A percentile compares a stretch with the other conserved stretches of the same genome.
phyloP scores from a whole-genome alignment of 2,797 vertebrate genomes.

The Ptychadena robeensis region DNA sequence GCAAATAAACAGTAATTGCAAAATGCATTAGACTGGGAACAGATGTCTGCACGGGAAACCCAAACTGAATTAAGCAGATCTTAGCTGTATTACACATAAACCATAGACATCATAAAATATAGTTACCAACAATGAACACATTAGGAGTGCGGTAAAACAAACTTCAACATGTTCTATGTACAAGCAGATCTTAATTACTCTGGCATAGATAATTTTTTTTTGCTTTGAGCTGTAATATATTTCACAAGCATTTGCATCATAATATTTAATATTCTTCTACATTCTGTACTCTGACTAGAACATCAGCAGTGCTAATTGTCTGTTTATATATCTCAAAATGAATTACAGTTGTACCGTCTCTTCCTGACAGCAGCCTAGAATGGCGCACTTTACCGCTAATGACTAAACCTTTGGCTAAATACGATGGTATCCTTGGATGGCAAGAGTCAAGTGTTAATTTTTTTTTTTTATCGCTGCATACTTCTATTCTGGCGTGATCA shows the following conservation, averaged over 20 bases:
- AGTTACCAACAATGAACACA: neutral
- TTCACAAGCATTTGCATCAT: constrained; percentile 9
- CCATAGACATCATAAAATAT: constrained; percentile 7
- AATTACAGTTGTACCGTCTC: neutral
- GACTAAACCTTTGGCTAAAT: constrained; percentile 10
- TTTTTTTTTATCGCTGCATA: neutral
- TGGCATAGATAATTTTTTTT: neutral
- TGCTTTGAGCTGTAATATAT: neutral
- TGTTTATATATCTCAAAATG: constrained; percentile 22
- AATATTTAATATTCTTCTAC: constrained; percentile 13
- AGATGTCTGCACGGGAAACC: constrained; percentile 23
- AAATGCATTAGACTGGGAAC: constrained; percentile 25
- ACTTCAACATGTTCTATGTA: constrained; percentile 22
- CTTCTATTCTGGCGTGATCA: constrained; percentile 7
- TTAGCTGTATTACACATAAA: constrained; percentile 23
- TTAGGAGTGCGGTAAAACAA: constrained; percentile 1
- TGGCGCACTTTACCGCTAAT: constrained; percentile 25
- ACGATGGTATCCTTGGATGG: neutral
- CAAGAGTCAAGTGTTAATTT: neutral
- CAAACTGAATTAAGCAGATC: constrained; percentile 33
- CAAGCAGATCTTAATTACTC: neutral
- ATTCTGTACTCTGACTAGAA: constrained; percentile 7
- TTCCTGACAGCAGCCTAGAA: constrained; percentile 22
- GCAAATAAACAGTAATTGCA: neutral
- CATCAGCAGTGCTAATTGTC: constrained; percentile 6